These are phyloP conservation scores for Carposina sasakii DNA, from an alignment of 1,140 invertebrate genomes.

Conservation along the genomic window DNA sequence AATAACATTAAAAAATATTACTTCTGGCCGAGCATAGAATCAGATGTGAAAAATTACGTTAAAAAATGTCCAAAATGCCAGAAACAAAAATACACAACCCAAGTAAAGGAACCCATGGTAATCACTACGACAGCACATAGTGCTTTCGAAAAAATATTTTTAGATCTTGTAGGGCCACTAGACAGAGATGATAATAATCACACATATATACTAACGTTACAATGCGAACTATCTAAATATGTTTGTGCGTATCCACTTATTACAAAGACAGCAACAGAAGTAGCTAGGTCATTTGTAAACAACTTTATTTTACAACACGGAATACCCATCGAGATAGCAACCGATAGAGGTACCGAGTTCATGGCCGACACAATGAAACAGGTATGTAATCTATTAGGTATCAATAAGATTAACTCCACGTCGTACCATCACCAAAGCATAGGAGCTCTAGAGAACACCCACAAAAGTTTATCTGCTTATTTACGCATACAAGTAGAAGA, in stretches of 20 bases:
- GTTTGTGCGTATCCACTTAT: conserved; percentile 17
- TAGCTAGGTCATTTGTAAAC: conserved; percentile 11
- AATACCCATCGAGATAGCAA: conserved; percentile 10
- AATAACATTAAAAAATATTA: conserved; percentile 16
- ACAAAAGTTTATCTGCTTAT: conserved; percentile 12
- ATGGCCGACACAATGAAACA: conserved; percentile 7
- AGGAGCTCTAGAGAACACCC: neutral
- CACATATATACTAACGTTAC: conserved; percentile 10
- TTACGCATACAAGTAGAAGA: conserved; percentile 9
- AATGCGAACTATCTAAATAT: conserved; percentile 17
- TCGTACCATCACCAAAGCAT: conserved; percentile 2
- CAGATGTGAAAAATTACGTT: conserved; percentile 14
- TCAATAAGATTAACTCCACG: conserved; percentile 12
- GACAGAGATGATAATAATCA: conserved; percentile 10
- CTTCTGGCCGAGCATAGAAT: neutral
- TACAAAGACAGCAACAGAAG: conserved; percentile 9
- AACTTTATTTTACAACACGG: conserved; percentile 12
- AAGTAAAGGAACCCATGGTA: conserved; percentile 11
- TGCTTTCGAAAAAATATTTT: conserved; percentile 15
- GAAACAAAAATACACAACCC: conserved; percentile 13
- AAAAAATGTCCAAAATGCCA: conserved; percentile 15
- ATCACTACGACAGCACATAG: conserved; percentile 13
- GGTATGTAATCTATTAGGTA: conserved; percentile 16
- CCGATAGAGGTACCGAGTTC: conserved; percentile 18
- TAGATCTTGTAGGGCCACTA: conserved; percentile 17